Percentiles rank a stretch among this genome's conserved stretches.
Evolutionary conservation across 2,797 vertebrate genomes (phyloP).

Genomic region (Uromys caudimaculatus): DNA sequence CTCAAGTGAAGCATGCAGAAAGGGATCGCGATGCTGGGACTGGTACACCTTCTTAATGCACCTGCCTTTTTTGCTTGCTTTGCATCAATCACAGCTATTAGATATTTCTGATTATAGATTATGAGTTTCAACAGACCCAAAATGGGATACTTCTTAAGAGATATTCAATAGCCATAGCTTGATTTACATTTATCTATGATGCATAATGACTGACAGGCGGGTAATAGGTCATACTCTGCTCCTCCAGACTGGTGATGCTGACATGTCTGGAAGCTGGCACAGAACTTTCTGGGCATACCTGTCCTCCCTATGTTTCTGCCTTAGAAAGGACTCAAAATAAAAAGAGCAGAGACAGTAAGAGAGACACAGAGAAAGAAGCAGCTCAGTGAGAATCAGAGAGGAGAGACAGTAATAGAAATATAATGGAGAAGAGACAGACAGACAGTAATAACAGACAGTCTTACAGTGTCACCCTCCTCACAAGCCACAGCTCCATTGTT

Average conservation of each 20-base stretch:
- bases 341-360: background rate
- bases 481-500: background rate
- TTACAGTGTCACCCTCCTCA: too few species aligned
- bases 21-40: background rate
- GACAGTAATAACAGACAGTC: background rate
- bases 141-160: background rate
- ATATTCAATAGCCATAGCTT: background rate
- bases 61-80: constrained; percentile 1
- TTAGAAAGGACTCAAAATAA: background rate
- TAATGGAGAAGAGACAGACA: background rate
- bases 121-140: background rate
- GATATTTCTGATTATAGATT: constrained; percentile 30
- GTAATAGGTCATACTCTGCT: background rate
- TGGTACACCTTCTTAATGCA: background rate
- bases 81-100: background rate
- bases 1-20: background rate
- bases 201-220: background rate
- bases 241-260: background rate
- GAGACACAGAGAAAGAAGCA: background rate
- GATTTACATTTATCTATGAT: background rate
- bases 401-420: background rate
- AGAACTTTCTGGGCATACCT: background rate
- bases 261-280: background rate
- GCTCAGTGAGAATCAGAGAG: background rate
- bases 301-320: background rate